phyloP scores from a whole-genome alignment of 2,113 vertebrate species.

The Equus quagga region DNA sequence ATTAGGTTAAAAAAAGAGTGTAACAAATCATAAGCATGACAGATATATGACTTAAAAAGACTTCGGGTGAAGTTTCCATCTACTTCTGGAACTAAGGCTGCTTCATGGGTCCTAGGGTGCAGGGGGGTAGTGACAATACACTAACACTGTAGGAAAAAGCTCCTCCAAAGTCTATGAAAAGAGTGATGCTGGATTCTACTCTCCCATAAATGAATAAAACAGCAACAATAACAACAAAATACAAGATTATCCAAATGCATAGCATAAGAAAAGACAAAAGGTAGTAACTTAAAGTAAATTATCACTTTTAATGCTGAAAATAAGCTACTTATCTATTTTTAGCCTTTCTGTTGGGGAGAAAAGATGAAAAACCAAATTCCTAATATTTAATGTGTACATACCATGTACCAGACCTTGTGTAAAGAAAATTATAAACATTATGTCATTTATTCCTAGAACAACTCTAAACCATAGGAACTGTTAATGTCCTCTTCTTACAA shows the following conservation, averaged over 20 bases:
- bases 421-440: background rate
- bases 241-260: background rate
- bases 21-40: background rate
- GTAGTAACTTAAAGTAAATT: background rate
- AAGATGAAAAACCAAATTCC: background rate
- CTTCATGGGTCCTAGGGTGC: background rate
- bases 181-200: fast-evolving
- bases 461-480: background rate
- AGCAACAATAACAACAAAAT: background rate
- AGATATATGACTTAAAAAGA: background rate
- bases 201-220: background rate
- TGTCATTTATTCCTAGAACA: background rate
- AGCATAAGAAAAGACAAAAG: background rate
- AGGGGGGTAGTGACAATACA: fast-evolving
- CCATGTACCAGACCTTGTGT: background rate
- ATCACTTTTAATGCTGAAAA: background rate
- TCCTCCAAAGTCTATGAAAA: background rate
- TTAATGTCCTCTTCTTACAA: background rate
- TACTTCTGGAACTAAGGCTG: background rate
- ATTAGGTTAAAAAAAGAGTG: background rate
- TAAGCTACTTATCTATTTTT: background rate
- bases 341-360: background rate
- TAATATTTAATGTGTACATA: background rate
- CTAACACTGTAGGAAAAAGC: fast-evolving
- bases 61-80: background rate